Evolutionary conservation across 2,888 invertebrate species (phyloP), one percentile per base, ranked within the genome.

Genomic region (Nebria salina): DNA sequence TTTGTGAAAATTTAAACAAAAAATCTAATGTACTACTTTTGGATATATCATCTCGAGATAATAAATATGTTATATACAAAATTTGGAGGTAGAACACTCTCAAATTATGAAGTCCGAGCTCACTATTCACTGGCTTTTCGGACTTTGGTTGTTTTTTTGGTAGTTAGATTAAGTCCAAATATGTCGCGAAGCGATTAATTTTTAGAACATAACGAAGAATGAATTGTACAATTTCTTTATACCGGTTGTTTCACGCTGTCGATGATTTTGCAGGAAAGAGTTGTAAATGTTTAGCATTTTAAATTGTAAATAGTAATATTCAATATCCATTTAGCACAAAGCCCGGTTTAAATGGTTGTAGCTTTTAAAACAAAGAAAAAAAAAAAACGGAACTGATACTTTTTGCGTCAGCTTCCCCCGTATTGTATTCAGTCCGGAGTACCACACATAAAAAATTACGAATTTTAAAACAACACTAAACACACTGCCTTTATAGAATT

Each of bases 161-260:
- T 68, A 9, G 9, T 68, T 68, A n/a, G 15, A 68, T 68, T 25
- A 68, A 68, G 26, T 54, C 13, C 54, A 54, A 54, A 34, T 34
- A 34, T 34, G 34, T 34, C 13, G 54, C 54, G 7, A 13, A 8
- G 54, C 11, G 54, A 54, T 11, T 13, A 13, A 54, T 54, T 87
- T 90, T 95, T 95, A 95, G 90, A 95, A 95, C 89, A 95, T 92
- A 85, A 95, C 95, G 89, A 95, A 95, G 90, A 95, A 95, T 83
- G 95, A 95, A 90, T 95, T 95, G 91, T 95, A 95, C 88, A 95
- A 90, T 89, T 95, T 95, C 90, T 95, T 95, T 87, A 95, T 95
- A 83, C 95, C 95, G 75, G 95, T 95, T 41, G 95, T 94, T 89
- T 95, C 95, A 87, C 95, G 91, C 89, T 95, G 95, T 86, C 95